phyloP scores from a whole-genome alignment of 1,140 invertebrate species.

The Cherax quadricarinatus region DNA sequence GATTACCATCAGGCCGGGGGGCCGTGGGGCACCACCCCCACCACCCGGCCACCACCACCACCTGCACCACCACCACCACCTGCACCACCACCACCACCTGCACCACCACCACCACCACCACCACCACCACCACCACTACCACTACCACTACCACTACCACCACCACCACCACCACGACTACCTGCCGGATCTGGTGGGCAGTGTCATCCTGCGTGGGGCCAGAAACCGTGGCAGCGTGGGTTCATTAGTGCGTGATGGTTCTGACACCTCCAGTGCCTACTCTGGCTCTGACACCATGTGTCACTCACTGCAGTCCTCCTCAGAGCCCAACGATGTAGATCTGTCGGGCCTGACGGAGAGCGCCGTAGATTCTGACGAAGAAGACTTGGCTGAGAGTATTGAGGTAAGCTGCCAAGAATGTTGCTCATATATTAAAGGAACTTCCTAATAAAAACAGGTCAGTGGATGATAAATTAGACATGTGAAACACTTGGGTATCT shows the following conservation, averaged over 20 bases:
- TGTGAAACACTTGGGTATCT: no score
- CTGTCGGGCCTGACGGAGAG: conserved; percentile 95
- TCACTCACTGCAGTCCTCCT: conserved; percentile 75
- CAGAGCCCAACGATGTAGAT: conserved; percentile 91
- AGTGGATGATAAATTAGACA: no score
- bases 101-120: conserved; percentile 50
- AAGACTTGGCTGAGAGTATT: conserved; percentile 94
- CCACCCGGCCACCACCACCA: conserved; percentile 60
- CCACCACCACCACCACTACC: conserved; percentile 81
- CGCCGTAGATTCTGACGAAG: conserved; percentile 95
- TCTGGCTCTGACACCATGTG: conserved; percentile 96
- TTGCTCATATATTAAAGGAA: background rate
- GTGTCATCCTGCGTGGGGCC: conserved; percentile 62
- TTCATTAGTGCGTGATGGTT: conserved; percentile 76
- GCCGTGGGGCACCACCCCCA: conserved; percentile 59
- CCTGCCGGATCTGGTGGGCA: conserved; percentile 61
- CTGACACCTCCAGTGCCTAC: conserved; percentile 96
- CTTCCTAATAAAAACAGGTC: no score
- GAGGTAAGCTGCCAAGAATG: conserved; percentile 77
- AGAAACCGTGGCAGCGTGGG: conserved; percentile 69
- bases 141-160: conserved; percentile 83
- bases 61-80: conserved; percentile 61
- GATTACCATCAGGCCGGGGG: conserved; percentile 67
- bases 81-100: conserved; percentile 81
- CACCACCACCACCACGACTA: conserved; percentile 53